Evolutionary conservation across 1,140 invertebrate genomes (phyloP).

Genomic region (Drosophila miranda): DNA sequence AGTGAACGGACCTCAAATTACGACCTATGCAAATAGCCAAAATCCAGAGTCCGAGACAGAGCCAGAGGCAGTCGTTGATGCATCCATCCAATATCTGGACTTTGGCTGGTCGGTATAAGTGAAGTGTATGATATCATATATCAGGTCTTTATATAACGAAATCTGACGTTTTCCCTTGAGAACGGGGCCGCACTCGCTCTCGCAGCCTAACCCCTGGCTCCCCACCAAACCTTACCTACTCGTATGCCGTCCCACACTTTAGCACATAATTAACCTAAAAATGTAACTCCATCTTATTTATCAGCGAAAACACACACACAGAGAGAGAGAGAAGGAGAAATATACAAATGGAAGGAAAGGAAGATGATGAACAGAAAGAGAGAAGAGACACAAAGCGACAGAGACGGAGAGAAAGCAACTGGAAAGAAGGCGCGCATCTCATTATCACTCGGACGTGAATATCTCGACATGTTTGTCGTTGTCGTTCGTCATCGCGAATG

Average conservation of each 20-base stretch:
- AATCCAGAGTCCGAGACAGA: slow-evolving; percentile 3
- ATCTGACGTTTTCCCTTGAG: slow-evolving; percentile 22
- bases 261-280: slow-evolving; percentile 82
- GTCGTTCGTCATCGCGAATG: slow-evolving; percentile 68
- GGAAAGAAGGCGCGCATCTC: slow-evolving; percentile 79
- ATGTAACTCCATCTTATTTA: slow-evolving; percentile 81
- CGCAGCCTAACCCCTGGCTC: neutral
- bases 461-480: slow-evolving; percentile 79
- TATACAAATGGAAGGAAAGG: slow-evolving; percentile 4
- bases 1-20: slow-evolving; percentile 31
- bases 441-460: slow-evolving; percentile 82
- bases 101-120: slow-evolving; percentile 2
- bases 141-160: slow-evolving; percentile 41
- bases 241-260: slow-evolving; percentile 61
- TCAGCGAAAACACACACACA: slow-evolving; percentile 68
- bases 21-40: slow-evolving; percentile 29
- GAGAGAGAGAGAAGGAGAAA: slow-evolving; percentile 12
- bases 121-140: slow-evolving; percentile 42
- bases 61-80: slow-evolving; percentile 20
- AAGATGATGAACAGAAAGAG: slow-evolving; percentile 3
- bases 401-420: slow-evolving; percentile 44
- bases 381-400: slow-evolving; percentile 4
- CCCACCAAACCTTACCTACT: neutral
- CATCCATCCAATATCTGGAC: slow-evolving; percentile 12
- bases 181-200: slow-evolving; percentile 14